Percentiles rank a stretch among this genome's conserved stretches.
Conservation (phyloP, 2,888 invertebrate species). For the Atethmia centrago region DNA sequence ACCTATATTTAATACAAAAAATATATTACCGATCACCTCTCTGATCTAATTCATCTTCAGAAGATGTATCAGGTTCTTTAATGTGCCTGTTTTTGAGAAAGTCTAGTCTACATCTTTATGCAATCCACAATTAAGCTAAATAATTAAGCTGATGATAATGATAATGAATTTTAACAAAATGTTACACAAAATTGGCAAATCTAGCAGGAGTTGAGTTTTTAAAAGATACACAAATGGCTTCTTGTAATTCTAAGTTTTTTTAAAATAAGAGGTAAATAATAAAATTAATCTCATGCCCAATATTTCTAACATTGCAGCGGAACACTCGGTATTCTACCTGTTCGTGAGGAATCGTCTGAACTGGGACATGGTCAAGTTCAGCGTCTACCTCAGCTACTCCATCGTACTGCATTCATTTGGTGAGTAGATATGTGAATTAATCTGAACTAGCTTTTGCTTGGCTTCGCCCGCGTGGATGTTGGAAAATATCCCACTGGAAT, state of each 20-base stretch:
- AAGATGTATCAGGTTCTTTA: not conserved
- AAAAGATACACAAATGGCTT: not conserved
- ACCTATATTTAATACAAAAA: too few relatives aligned
- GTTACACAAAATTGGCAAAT: not conserved
- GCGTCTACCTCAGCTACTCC: slow-evolving; percentile 84
- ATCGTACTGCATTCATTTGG: slow-evolving; percentile 86
- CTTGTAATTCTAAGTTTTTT: not conserved
- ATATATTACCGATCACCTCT: not conserved
- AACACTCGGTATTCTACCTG: slow-evolving; percentile 85
- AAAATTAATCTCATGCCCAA: not conserved
- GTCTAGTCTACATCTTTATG: not conserved
- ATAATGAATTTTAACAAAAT: not conserved
- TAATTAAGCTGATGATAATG: not conserved
- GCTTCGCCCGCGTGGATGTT: too few relatives aligned
- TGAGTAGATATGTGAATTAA: slow-evolving; percentile 66
- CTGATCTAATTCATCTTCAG: not conserved
- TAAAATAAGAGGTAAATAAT: not conserved
- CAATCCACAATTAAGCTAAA: too few relatives aligned
- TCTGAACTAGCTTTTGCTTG: too few relatives aligned
- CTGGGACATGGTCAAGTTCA: slow-evolving; percentile 85
- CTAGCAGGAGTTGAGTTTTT: not conserved
- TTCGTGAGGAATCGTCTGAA: slow-evolving; percentile 80
- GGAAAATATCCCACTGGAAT: too few relatives aligned
- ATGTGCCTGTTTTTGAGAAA: not conserved
- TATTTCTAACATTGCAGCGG: slow-evolving; percentile 80